Percentiles rank a stretch among this genome's conserved stretches.
These are phyloP conservation scores for Acridotheres tristis DNA, from an alignment of 2,797 vertebrate species.

Conservation along the genomic window DNA sequence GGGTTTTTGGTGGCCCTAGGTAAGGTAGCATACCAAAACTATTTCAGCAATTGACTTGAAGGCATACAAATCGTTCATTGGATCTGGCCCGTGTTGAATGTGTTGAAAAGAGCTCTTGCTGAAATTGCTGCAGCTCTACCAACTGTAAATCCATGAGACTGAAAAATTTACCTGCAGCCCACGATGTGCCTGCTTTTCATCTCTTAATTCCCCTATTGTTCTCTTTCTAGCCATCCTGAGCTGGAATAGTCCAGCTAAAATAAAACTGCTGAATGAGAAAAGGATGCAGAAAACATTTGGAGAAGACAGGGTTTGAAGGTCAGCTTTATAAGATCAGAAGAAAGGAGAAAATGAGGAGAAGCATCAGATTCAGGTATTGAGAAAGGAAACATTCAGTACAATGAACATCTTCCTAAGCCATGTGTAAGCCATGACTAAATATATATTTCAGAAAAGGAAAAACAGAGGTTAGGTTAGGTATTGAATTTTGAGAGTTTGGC, in stretches of 20 bases:
- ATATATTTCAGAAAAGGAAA: neutral
- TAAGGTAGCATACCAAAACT: neutral
- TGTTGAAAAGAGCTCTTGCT: slow-evolving; percentile 38
- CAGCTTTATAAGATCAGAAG: slow-evolving; percentile 71
- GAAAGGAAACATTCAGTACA: slow-evolving; percentile 47
- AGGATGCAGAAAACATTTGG: slow-evolving; percentile 78
- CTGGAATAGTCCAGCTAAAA: slow-evolving; percentile 82
- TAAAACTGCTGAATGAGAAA: slow-evolving; percentile 78
- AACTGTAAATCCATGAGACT: slow-evolving; percentile 54
- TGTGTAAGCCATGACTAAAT: neutral
- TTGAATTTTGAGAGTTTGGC: neutral
- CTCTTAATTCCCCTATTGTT: slow-evolving; percentile 76
- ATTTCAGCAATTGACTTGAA: neutral
- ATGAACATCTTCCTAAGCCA: neutral
- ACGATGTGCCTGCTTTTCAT: slow-evolving; percentile 76
- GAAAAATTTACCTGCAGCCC: slow-evolving; percentile 77
- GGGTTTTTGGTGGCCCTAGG: neutral
- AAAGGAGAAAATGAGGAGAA: slow-evolving; percentile 72
- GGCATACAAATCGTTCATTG: slow-evolving; percentile 27
- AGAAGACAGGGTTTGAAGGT: slow-evolving; percentile 72
- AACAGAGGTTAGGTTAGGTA: slow-evolving; percentile 4
- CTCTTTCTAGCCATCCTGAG: slow-evolving; percentile 78
- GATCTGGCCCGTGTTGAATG: slow-evolving; percentile 53
- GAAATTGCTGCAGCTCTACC: slow-evolving; percentile 59
- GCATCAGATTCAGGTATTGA: slow-evolving; percentile 62